Evolutionary conservation across 2,797 vertebrate genomes (phyloP).

Genomic region (Menidia menidia): DNA sequence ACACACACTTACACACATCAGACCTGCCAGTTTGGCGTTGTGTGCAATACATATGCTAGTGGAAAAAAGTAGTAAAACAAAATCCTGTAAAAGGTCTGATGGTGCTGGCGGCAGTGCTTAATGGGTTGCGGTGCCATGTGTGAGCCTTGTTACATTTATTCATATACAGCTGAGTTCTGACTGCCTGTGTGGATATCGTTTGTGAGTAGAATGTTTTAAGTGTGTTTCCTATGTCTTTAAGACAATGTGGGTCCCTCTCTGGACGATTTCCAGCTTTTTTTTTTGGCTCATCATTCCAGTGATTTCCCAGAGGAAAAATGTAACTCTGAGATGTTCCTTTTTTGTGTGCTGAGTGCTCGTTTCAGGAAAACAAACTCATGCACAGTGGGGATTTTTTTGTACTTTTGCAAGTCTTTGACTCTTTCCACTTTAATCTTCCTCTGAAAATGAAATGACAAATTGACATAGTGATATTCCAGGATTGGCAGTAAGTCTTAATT

Average conservation of each 20-base stretch:
- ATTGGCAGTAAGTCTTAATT: background rate
- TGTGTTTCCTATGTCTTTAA: slow-evolving; percentile 16
- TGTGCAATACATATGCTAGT: slow-evolving; percentile 46
- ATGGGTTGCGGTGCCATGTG: slow-evolving; percentile 54
- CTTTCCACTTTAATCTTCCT: background rate
- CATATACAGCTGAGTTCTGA: slow-evolving; percentile 23
- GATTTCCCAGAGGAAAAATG: slow-evolving; percentile 45
- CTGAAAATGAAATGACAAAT: background rate
- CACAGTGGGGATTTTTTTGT: background rate
- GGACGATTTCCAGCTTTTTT: slow-evolving; percentile 38
- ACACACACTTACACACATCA: slow-evolving; percentile 19
- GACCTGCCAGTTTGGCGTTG: slow-evolving; percentile 43
- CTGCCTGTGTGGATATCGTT: background rate
- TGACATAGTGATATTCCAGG: background rate
- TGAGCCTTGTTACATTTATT: slow-evolving; percentile 32
- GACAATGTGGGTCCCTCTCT: slow-evolving; percentile 9
- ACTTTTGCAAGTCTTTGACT: background rate
- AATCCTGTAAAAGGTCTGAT: slow-evolving; percentile 52
- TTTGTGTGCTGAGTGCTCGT: background rate
- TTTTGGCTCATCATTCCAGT: slow-evolving; percentile 44
- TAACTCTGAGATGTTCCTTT: slow-evolving; percentile 28
- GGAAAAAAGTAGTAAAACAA: slow-evolving; percentile 73
- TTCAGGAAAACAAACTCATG: background rate
- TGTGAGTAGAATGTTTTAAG: slow-evolving; percentile 1
- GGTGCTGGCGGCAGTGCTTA: slow-evolving; percentile 40